These are phyloP conservation scores for Anabacerthia variegaticeps DNA, from an alignment of 2,797 vertebrate genomes.

Conservation along the genomic window DNA sequence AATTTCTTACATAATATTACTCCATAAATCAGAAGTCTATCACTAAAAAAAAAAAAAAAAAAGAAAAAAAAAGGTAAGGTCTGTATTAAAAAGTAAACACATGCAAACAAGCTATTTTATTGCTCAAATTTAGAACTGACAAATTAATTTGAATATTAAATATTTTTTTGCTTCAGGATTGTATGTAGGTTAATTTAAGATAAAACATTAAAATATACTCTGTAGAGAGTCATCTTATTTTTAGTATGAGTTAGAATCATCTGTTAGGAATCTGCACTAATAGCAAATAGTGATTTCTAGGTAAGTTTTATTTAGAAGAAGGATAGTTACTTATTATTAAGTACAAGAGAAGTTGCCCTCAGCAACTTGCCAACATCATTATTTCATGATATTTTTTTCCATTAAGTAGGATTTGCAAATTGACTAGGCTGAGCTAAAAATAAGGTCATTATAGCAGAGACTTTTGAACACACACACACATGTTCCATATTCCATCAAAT, in stretches of 20 bases:
- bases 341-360: not conserved
- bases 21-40: not conserved
- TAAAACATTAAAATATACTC: not conserved
- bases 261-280: not conserved
- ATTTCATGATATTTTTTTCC: not conserved
- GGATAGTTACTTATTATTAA: not conserved
- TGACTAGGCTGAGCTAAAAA: not conserved
- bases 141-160: not conserved
- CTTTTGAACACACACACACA: not conserved
- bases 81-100: not conserved
- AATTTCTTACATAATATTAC: not conserved
- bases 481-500: not conserved
- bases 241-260: not conserved
- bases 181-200: not conserved
- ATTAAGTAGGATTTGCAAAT: not conserved
- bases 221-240: not conserved
- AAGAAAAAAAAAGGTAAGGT: not conserved
- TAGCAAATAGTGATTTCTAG: not conserved
- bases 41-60: not conserved
- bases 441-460: not conserved
- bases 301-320: not conserved
- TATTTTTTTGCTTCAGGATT: not conserved
- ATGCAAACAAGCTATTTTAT: not conserved
- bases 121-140: not conserved
- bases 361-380: not conserved